A percentile compares a stretch with the other conserved stretches of the same genome.
Conservation (phyloP, 2,888 invertebrate genomes). For the Tachina grossa region DNA sequence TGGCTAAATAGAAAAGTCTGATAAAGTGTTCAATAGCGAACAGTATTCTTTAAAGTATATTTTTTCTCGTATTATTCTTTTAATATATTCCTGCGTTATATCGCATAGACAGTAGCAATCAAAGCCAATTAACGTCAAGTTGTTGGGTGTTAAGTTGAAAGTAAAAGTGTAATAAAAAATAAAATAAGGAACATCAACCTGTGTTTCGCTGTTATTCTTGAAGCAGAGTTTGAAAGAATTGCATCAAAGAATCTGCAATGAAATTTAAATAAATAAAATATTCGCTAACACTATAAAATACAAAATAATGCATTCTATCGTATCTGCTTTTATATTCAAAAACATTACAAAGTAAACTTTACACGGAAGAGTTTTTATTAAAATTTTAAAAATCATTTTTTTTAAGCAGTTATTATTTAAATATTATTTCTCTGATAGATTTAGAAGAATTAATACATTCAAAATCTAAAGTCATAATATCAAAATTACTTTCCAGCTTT, state of each 20-base stretch:
- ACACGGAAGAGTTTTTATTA: no score
- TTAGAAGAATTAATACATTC: no score
- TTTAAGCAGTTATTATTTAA: no score
- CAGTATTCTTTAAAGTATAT: not conserved
- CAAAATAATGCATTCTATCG: no score
- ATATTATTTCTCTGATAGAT: no score
- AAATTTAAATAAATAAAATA: no score
- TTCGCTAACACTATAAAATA: no score
- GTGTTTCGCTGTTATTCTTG: not conserved
- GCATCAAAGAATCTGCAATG: not conserved
- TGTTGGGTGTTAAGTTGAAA: constrained; percentile 48
- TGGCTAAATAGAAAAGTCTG: not conserved
- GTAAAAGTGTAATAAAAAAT: not conserved
- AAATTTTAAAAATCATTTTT: no score
- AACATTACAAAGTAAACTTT: no score
- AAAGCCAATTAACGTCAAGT: constrained; percentile 73
- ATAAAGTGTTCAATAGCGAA: not conserved
- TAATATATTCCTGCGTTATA: constrained; percentile 31
- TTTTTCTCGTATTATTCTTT: not conserved
- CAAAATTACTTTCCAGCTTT: no score
- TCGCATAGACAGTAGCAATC: constrained; percentile 71
- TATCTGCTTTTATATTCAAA: no score
- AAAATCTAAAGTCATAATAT: no score
- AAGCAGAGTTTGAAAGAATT: constrained; percentile 9
- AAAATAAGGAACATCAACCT: not conserved